These are phyloP conservation scores for Oxyura jamaicensis DNA, from an alignment of 2,113 vertebrate genomes.

Conservation along the genomic window DNA sequence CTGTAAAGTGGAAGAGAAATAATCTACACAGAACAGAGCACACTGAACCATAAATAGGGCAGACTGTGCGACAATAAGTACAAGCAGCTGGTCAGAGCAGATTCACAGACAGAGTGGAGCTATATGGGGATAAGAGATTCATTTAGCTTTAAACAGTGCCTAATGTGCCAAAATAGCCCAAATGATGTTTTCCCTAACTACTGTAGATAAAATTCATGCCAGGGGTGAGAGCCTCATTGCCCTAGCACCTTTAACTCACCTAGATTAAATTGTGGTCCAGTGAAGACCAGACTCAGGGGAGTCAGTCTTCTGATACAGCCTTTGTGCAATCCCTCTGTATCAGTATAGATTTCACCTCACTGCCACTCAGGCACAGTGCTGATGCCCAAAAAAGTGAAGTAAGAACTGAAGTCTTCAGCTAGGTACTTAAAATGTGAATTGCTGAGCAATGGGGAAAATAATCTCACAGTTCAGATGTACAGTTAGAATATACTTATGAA, in stretches of 20 bases:
- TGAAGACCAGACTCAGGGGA: not conserved
- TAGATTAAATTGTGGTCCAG: not conserved
- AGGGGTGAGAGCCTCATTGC: not conserved
- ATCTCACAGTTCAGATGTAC: not conserved
- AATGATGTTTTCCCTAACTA: not conserved
- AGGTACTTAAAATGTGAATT: not conserved
- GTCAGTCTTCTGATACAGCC: not conserved
- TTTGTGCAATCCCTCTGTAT: not conserved
- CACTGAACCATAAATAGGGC: slow-evolving; percentile 45
- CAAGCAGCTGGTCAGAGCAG: slow-evolving; percentile 51
- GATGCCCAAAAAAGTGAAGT: not conserved
- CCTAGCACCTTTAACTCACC: not conserved
- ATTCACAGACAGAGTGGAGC: slow-evolving; percentile 17
- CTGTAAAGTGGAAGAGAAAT: not conserved
- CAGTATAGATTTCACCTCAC: not conserved
- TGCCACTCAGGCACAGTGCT: not conserved
- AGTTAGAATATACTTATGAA: not conserved
- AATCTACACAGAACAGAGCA: not conserved
- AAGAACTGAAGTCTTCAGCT: not conserved
- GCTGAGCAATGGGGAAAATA: not conserved
- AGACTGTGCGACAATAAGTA: slow-evolving; percentile 10
- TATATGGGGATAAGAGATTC: not conserved
- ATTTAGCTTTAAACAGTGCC: slow-evolving; percentile 21
- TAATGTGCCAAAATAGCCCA: slow-evolving; percentile 8
- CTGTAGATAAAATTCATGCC: not conserved